Base-by-base conservation (phyloP, 1,140 invertebrate genomes). In the Eriosoma lanigerum region DNA sequence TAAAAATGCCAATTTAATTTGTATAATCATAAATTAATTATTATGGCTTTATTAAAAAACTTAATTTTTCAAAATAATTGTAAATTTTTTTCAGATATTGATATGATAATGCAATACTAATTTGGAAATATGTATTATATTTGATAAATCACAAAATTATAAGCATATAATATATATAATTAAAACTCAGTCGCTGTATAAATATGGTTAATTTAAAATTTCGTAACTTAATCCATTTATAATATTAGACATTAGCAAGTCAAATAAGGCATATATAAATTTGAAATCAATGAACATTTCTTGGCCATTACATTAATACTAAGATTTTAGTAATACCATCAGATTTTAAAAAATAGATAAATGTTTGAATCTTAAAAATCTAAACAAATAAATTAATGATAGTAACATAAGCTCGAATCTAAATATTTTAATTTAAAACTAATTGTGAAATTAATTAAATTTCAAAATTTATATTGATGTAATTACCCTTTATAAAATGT, bases 171-270 rank as follows among this genome's bases (percentile, higher is more conserved):
- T 62, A 66, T 66, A 15, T 50, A 72, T 52, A 29, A 32, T 29
- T 50, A 29, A 72, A 72, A 50, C 24, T 72, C 46, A 72, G 68
- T 72, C 46, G 48, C 48, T 72, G 17, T 72, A 29, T 72, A 29
- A n/a, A 38, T 52, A 52, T 72, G 24, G 24, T 50, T 70, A 72
- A 72, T 72, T 72, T 72, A 52, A 72, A n/a, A 52, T 72, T 52
- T 13, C 9, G 68, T 52, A 52, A 72, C 48, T 52, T 72, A 24
- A 72, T 72, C 68, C 46, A 72, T 72, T 68, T 46, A 52, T 19
- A 72, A 46, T 50, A 52, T 62, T 32, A 19, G 26, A 70, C 21
- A 70, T 24, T 50, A 48, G n/a, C 17, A 48, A 68, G 44, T 12
- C 5, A 70, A 70, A 70, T 48, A 70, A 70, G 19, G 15, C 24